These are phyloP conservation scores for Cerastoderma edule DNA, from an alignment of 2,888 invertebrate genomes.

Conservation along the genomic window DNA sequence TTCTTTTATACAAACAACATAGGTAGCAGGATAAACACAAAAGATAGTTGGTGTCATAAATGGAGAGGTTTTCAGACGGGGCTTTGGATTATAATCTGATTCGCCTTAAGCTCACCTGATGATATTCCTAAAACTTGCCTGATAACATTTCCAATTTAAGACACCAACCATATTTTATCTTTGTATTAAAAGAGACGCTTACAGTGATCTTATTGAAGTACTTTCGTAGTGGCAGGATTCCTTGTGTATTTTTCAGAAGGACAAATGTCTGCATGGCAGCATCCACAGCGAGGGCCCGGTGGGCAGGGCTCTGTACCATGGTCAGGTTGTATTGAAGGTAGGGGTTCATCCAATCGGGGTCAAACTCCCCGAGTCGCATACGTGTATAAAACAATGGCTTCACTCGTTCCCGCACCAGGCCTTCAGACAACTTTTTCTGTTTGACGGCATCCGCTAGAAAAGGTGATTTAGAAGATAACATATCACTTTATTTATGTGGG, in stretches of 20 bases:
- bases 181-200: conserved; percentile 5
- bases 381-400: conserved; percentile 76
- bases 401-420: conserved; percentile 59
- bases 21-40: no score
- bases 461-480: no score
- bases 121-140: no score
- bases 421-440: conserved; percentile 57
- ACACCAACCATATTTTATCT: neutral
- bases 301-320: conserved; percentile 64
- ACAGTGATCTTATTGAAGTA: conserved; percentile 56
- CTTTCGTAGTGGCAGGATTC: conserved; percentile 54
- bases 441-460: conserved; percentile 61
- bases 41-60: no score
- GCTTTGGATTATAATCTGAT: no score
- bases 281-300: conserved; percentile 64
- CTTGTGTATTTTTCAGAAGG: conserved; percentile 73
- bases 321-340: conserved; percentile 64
- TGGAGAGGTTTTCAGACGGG: no score
- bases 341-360: conserved; percentile 77
- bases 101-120: no score
- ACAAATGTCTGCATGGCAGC: conserved; percentile 78
- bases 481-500: no score
- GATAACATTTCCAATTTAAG: neutral
- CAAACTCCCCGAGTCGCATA: conserved; percentile 78
- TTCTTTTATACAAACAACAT: no score